Conservation (phyloP, 2,888 invertebrate species). For the Cataglyphis livida region DNA sequence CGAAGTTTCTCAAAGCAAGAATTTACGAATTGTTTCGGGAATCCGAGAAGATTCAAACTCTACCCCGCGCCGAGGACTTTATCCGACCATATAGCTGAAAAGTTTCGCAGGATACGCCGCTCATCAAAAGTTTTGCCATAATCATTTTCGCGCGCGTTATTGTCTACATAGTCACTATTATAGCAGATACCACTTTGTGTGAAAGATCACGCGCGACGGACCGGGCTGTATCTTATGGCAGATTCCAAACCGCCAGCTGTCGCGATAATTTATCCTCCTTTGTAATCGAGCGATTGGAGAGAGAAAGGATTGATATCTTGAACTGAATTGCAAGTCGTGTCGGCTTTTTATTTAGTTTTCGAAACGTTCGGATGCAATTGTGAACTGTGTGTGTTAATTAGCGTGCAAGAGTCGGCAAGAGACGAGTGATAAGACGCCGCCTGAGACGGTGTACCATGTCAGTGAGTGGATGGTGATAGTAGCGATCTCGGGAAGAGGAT, state of each 20-base stretch:
- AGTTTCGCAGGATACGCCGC: conserved; percentile 52
- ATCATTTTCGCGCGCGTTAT: conserved; percentile 54
- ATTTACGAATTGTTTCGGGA: background rate
- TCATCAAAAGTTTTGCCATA: conserved; percentile 59
- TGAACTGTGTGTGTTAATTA: background rate
- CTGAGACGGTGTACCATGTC: conserved; percentile 52
- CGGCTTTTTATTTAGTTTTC: background rate
- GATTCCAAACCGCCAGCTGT: background rate
- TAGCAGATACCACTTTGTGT: background rate
- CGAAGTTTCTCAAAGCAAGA: background rate
- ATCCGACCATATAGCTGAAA: conserved; percentile 47
- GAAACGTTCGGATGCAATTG: background rate
- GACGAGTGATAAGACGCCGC: conserved; percentile 48
- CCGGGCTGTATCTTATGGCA: conserved; percentile 4
- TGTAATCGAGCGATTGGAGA: background rate
- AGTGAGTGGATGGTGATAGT: conserved; percentile 62
- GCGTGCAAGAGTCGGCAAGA: background rate
- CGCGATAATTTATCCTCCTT: background rate
- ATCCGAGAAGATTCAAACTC: background rate
- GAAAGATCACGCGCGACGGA: background rate
- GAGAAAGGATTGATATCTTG: conserved; percentile 26
- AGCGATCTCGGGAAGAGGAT: conserved; percentile 60
- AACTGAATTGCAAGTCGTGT: conserved; percentile 27
- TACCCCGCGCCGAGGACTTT: conserved; percentile 2
- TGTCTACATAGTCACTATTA: background rate